These are phyloP conservation scores for Brachionus paranguensis DNA, from an alignment of 1,140 invertebrate species.

Conservation along the genomic window DNA sequence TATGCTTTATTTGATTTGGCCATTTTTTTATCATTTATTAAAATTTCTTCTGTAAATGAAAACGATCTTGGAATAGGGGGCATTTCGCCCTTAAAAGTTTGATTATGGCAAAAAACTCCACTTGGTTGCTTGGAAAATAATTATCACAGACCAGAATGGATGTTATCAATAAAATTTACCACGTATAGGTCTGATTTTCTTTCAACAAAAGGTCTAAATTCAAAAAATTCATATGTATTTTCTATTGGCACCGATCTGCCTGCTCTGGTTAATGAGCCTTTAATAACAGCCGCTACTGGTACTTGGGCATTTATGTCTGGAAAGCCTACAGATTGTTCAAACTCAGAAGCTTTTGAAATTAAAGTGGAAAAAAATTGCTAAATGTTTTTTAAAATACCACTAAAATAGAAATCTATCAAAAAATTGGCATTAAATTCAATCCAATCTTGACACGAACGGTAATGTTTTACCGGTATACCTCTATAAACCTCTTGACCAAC, in stretches of 20 bases:
- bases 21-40: not conserved
- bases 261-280: not conserved
- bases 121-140: not conserved
- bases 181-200: not conserved
- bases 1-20: not conserved
- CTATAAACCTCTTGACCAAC: not conserved
- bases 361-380: not conserved
- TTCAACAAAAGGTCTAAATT: conserved; percentile 29
- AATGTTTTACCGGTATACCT: conserved; percentile 36
- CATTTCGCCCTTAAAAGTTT: conserved; percentile 17
- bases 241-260: not conserved
- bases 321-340: conserved; percentile 1
- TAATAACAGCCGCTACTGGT: not conserved
- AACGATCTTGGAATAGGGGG: conserved; percentile 5
- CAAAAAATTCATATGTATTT: conserved; percentile 13
- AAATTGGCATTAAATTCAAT: conserved; percentile 1
- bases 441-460: conserved; percentile 23
- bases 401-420: conserved; percentile 38
- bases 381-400: not conserved
- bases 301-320: not conserved
- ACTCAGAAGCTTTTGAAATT: not conserved
- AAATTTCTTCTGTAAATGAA: conserved; percentile 14
- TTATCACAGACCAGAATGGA: not conserved
- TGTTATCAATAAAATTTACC: not conserved
- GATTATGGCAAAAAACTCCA: conserved; percentile 9